A percentile compares a stretch with the other conserved stretches of the same genome.
These are phyloP conservation scores for Pempheris klunzingeri DNA, from an alignment of 2,797 vertebrate genomes.

Conservation along the genomic window DNA sequence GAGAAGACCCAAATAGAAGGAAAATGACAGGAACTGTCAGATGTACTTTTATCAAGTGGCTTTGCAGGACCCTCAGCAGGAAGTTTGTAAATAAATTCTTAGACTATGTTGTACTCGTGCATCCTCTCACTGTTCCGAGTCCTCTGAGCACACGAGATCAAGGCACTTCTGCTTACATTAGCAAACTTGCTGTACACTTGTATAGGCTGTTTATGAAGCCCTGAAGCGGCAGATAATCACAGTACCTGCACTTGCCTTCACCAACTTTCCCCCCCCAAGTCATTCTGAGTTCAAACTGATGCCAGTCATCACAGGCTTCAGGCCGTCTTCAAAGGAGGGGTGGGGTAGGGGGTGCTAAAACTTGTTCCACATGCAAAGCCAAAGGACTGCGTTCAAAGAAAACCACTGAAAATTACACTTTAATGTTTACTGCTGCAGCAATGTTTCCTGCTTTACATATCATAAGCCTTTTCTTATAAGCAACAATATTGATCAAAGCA, in stretches of 20 bases:
- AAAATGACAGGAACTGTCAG: conserved; percentile 9
- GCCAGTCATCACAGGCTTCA: conserved; percentile 52
- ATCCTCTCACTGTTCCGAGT: conserved; percentile 27
- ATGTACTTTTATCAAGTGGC: conserved; percentile 1
- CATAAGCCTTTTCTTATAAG: conserved; percentile 21
- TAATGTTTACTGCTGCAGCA: conserved; percentile 45
- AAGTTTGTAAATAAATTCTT: conserved; percentile 48
- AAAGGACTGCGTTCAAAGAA: conserved; percentile 43
- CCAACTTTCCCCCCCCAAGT: conserved; percentile 45
- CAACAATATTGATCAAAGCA: conserved; percentile 48
- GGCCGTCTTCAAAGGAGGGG: conserved; percentile 45
- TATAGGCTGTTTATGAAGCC: conserved; percentile 57
- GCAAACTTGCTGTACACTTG: conserved; percentile 44
- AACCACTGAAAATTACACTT: conserved; percentile 28
- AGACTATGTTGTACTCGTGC: conserved; percentile 21
- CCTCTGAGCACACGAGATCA: conserved; percentile 50
- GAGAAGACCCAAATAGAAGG: not conserved
- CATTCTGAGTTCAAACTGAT: conserved; percentile 51
- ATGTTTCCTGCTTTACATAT: conserved; percentile 39
- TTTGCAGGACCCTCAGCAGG: conserved; percentile 40
- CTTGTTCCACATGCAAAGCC: conserved; percentile 34
- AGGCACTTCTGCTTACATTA: conserved; percentile 53
- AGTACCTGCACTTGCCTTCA: conserved; percentile 37
- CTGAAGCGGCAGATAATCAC: conserved; percentile 49
- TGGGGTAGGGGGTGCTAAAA: not conserved